phyloP scores from a whole-genome alignment of 2,888 invertebrate genomes.

The Athalia rosae region DNA sequence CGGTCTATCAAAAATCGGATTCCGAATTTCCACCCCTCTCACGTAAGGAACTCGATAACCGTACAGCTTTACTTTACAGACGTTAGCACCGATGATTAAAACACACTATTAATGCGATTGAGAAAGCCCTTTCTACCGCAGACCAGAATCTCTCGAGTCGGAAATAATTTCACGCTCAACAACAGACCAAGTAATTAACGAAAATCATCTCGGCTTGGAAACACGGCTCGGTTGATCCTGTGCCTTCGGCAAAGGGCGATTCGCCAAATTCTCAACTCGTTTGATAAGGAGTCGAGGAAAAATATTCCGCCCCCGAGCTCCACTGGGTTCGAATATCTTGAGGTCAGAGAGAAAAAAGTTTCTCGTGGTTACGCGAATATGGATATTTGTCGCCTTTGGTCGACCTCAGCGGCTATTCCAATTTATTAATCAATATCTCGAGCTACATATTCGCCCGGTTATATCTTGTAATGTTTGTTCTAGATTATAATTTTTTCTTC shows the following conservation, averaged over 20 bases:
- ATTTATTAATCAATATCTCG: constrained; percentile 1
- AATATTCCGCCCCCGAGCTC: too few relatives aligned
- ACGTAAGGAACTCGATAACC: neutral
- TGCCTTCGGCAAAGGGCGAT: neutral
- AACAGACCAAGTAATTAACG: constrained; percentile 21
- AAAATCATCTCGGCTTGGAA: neutral
- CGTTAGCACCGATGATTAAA: neutral
- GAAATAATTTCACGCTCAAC: neutral
- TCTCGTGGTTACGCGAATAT: neutral
- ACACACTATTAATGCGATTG: constrained; percentile 10
- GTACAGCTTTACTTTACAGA: neutral
- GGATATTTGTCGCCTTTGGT: neutral
- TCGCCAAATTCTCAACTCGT: neutral
- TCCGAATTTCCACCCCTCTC: neutral
- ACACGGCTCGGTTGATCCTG: neutral
- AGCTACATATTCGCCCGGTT: neutral
- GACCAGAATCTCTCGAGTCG: neutral
- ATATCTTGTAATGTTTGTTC: neutral
- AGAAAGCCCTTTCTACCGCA: neutral
- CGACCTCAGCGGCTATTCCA: neutral
- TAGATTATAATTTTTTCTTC: neutral
- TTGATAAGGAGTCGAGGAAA: neutral
- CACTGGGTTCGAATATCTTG: too few relatives aligned
- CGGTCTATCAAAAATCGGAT: too few relatives aligned
- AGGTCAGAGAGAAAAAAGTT: neutral